Evolutionary conservation across 2,113 vertebrate genomes (phyloP).

Genomic region (Oreamnos americanus): DNA sequence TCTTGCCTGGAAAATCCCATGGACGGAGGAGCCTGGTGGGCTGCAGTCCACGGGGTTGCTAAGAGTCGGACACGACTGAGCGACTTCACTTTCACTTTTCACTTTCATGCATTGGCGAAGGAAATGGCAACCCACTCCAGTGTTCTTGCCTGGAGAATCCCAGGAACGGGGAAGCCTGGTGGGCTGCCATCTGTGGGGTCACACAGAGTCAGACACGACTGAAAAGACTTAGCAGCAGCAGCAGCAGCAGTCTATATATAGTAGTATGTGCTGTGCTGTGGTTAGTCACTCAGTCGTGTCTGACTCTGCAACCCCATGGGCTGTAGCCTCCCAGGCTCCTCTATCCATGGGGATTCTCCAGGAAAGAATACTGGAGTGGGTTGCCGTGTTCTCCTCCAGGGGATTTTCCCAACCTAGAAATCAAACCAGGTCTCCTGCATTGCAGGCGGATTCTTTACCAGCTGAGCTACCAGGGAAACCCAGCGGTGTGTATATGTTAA

Average conservation of each 20-base stretch:
- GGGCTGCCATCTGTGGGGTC: too few relatives aligned
- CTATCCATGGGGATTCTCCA: neutral
- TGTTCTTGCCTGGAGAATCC: too few relatives aligned
- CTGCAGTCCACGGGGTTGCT: too few relatives aligned
- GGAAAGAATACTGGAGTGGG: neutral
- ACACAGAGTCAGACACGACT: too few relatives aligned
- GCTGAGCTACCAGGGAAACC: neutral
- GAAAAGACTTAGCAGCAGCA: fast-evolving
- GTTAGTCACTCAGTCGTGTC: neutral
- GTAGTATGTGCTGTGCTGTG: neutral
- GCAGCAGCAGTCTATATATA: neutral
- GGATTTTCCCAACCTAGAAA: neutral
- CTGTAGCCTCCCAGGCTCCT: neutral
- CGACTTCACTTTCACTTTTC: too few relatives aligned
- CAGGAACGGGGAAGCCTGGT: too few relatives aligned
- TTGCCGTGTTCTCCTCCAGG: neutral
- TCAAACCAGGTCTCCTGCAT: neutral
- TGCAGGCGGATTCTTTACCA: neutral
- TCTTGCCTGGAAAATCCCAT: too few relatives aligned
- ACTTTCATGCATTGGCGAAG: too few relatives aligned
- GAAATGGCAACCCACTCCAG: too few relatives aligned
- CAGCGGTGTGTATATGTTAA: neutral
- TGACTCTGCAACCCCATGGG: neutral
- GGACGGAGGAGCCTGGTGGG: too few relatives aligned
- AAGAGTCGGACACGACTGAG: too few relatives aligned